A percentile compares a stretch with the other conserved stretches of the same genome.
Conservation (phyloP, 2,797 vertebrate genomes). For the Falco peregrinus region DNA sequence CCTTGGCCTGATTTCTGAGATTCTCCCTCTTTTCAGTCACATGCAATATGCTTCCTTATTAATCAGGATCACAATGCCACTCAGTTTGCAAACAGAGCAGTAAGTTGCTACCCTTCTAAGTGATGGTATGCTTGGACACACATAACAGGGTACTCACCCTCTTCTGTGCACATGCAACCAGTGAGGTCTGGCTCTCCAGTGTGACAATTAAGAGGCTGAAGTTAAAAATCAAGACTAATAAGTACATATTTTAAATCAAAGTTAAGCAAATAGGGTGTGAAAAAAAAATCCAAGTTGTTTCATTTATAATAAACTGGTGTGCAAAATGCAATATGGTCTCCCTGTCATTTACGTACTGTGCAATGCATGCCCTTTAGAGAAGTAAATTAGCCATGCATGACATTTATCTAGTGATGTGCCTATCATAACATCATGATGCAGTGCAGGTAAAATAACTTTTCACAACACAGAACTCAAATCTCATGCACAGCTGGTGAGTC, state of each 20-base stretch:
- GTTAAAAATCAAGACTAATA: neutral
- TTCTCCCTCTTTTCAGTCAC: neutral
- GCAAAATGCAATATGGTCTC: neutral
- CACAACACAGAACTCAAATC: neutral
- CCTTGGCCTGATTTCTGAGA: slow-evolving; percentile 1
- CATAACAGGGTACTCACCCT: neutral
- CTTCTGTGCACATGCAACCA: neutral
- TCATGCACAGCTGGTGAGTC: neutral
- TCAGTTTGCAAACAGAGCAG: neutral
- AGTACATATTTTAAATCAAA: neutral
- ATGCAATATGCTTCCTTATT: slow-evolving; percentile 23
- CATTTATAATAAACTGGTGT: neutral
- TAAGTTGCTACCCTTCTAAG: neutral
- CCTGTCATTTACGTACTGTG: neutral
- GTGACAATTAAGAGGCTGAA: neutral
- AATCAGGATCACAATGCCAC: neutral
- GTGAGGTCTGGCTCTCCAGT: neutral
- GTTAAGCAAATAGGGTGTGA: neutral
- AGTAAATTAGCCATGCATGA: neutral
- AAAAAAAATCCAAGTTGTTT: neutral
- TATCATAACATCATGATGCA: neutral
- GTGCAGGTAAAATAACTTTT: neutral
- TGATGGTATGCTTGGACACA: neutral
- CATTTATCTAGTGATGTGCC: neutral
- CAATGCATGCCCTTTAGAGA: neutral